phyloP scores from a whole-genome alignment of 2,113 vertebrate species.

The Microcebus tavaratra region DNA sequence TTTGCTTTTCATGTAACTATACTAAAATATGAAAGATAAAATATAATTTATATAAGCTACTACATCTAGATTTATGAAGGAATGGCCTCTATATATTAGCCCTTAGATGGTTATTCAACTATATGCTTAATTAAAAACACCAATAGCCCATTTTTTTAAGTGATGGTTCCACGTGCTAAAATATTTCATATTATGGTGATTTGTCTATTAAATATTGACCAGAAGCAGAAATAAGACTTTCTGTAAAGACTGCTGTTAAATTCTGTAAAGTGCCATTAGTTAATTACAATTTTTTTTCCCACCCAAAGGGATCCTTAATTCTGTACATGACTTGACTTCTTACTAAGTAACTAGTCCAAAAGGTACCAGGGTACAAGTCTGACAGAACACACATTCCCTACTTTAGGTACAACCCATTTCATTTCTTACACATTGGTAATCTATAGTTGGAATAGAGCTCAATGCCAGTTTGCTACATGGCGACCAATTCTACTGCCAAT shows the following conservation, averaged over 20 bases:
- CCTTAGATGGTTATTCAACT: background rate
- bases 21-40: background rate
- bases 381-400: background rate
- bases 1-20: background rate
- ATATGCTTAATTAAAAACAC: background rate
- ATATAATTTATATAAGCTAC: background rate
- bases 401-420: background rate
- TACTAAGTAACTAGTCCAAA: background rate
- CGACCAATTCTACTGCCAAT: background rate
- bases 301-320: background rate
- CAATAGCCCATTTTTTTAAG: background rate
- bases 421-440: background rate
- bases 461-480: background rate
- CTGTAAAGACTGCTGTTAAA: background rate
- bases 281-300: background rate
- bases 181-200: background rate
- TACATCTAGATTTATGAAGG: background rate
- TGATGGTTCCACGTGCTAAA: background rate
- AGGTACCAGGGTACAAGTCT: background rate
- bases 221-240: background rate
- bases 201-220: background rate
- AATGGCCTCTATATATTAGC: background rate
- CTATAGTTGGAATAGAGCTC: background rate
- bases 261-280: background rate
- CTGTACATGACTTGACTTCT: background rate